phyloP scores from a whole-genome alignment of 1,140 invertebrate genomes.

The Piezodorus guildinii region DNA sequence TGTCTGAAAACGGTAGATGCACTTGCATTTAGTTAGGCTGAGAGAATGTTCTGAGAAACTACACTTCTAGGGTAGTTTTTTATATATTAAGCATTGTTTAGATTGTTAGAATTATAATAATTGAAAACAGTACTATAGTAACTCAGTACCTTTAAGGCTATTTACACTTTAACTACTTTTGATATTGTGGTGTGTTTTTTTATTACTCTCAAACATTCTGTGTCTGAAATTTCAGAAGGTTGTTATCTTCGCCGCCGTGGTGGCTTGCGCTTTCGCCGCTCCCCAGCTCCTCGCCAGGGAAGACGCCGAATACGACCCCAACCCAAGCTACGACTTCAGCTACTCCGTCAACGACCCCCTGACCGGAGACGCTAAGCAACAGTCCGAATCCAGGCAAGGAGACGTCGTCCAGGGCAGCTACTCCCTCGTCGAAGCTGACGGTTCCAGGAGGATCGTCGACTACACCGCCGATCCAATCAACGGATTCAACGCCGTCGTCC shows the following conservation, averaged over 20 bases:
- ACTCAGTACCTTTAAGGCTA: no score
- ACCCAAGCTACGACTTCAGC: constrained; percentile 38
- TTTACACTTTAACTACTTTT: no score
- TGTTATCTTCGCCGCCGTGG: not conserved
- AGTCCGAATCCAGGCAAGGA: constrained; percentile 44
- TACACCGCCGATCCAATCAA: constrained; percentile 36
- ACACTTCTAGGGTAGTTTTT: no score
- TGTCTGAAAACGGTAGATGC: no score
- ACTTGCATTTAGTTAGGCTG: no score
- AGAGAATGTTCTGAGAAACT: no score
- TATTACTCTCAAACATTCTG: no score
- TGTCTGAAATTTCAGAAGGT: not conserved
- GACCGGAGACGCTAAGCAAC: constrained; percentile 47
- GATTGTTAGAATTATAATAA: no score
- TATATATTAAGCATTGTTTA: no score
- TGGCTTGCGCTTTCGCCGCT: constrained; percentile 9
- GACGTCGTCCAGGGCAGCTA: constrained; percentile 36
- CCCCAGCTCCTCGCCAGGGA: constrained; percentile 4
- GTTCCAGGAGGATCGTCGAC: constrained; percentile 34
- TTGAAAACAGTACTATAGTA: no score
- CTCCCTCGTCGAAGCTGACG: constrained; percentile 36
- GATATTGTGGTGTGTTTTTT: no score
- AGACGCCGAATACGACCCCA: not conserved
- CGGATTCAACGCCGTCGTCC: constrained; percentile 35
- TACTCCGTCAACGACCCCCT: constrained; percentile 39